Conservation (phyloP, 1,140 invertebrate species). For the Drosophila pectinifera region DNA sequence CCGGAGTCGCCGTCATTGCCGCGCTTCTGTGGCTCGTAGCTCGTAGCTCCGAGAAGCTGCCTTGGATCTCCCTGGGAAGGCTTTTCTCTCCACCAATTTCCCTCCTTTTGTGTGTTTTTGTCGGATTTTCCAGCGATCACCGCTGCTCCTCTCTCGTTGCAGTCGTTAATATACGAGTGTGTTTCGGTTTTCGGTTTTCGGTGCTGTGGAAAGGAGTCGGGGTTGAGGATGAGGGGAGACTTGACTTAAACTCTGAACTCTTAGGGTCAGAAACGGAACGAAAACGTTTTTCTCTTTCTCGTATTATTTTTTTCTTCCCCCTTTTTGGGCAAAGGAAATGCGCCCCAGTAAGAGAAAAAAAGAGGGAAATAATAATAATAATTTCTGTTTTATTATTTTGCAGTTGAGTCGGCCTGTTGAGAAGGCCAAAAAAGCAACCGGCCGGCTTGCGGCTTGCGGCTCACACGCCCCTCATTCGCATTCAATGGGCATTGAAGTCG, state of each 20-base stretch:
- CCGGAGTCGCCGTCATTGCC: slow-evolving; percentile 41
- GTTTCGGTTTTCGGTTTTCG: slow-evolving; percentile 21
- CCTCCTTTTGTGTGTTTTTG: slow-evolving; percentile 42
- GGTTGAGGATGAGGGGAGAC: slow-evolving; percentile 15
- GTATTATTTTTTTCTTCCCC: not conserved
- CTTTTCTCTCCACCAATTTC: slow-evolving; percentile 40
- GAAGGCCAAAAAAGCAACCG: slow-evolving; percentile 24
- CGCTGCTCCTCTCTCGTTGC: slow-evolving; percentile 35
- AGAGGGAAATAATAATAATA: slow-evolving; percentile 69
- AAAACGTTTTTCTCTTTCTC: slow-evolving; percentile 43
- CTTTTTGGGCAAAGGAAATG: slow-evolving; percentile 45
- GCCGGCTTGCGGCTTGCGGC: slow-evolving; percentile 72
- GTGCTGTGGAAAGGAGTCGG: slow-evolving; percentile 47
- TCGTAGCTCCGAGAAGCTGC: slow-evolving; percentile 48
- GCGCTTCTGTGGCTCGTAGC: slow-evolving; percentile 58
- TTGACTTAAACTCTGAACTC: slow-evolving; percentile 55
- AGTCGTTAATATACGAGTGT: slow-evolving; percentile 46
- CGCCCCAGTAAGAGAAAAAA: slow-evolving; percentile 40
- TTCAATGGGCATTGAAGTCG: slow-evolving; percentile 63
- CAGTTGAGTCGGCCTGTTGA: slow-evolving; percentile 23
- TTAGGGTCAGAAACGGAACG: slow-evolving; percentile 58
- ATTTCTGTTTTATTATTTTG: slow-evolving; percentile 55
- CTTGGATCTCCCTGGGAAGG: slow-evolving; percentile 44
- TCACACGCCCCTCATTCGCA: slow-evolving; percentile 77
- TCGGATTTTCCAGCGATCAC: slow-evolving; percentile 22